Percentiles rank a stretch among this genome's conserved stretches.
Evolutionary conservation across 2,797 vertebrate genomes (phyloP).

Genomic region (Mareca strepera): DNA sequence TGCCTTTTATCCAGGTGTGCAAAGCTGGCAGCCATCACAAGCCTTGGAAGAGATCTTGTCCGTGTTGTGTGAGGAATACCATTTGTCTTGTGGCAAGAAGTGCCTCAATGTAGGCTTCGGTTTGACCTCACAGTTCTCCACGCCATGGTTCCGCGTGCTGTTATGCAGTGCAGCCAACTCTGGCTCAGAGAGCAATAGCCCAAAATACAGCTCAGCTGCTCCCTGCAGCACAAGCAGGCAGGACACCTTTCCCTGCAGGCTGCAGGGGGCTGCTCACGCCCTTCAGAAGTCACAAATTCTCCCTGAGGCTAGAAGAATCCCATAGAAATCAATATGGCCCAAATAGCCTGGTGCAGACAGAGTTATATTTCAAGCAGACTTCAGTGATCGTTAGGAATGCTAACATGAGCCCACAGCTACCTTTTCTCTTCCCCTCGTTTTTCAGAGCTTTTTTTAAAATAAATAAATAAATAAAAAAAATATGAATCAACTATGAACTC

Average conservation of each 20-base stretch:
- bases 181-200: background rate
- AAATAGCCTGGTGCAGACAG: background rate
- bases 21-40: background rate
- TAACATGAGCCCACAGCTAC: background rate
- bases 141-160: rapidly evolving
- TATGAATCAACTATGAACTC: background rate
- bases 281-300: background rate
- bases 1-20: background rate
- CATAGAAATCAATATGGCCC: background rate
- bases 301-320: background rate
- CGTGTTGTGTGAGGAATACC: background rate
- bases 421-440: background rate
- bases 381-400: rapidly evolving
- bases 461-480: background rate
- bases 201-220: background rate
- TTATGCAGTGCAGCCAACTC: background rate
- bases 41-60: background rate
- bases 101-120: rapidly evolving
- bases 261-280: background rate
- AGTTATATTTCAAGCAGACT: background rate
- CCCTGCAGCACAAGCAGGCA: background rate
- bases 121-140: background rate
- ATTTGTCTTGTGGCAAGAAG: background rate
- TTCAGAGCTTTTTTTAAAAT: background rate
- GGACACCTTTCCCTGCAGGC: background rate